Evolutionary conservation across 2,888 invertebrate genomes (phyloP), one percentile per base, ranked within the genome.

Genomic region (Caprella mutica): DNA sequence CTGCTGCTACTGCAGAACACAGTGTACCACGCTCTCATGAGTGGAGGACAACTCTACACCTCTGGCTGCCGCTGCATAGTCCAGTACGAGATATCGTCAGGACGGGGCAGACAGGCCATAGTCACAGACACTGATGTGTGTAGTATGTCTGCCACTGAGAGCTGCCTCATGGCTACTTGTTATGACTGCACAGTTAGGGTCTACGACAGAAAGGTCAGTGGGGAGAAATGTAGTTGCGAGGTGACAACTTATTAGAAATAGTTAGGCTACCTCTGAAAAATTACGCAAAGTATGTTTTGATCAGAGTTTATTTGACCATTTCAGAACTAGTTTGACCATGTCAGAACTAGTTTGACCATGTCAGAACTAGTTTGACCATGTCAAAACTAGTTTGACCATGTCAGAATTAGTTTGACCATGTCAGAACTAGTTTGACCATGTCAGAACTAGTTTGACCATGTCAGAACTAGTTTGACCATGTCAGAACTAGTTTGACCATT

Each of bases 31-130:
- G 60, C 55, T 1, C 46, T 64, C 23, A 58, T 60, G 6, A 40
- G 58, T n/a, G 57, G 58, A 50, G 59, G 59, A n/a, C 42, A 56
- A 21, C 50, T 64, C 40, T 64, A 64, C 56, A 53, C 60, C 19
- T 59, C 54, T 19, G 64, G 64, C 24, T 58, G 59, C 0, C 55
- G 57, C n/a, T 29, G 51, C 40, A 60, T 64, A 27, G 55, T 60
- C 12, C 55, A 54, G 17, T 56, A 60, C 35, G 64, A 64, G n/a
- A n/a, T n/a, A n/a, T n/a, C n/a, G n/a, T n/a, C n/a, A n/a, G n/a
- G n/a, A n/a, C n/a, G n/a, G n/a, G n/a, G n/a, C n/a, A 44, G 27
- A 14, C 44, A 44, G 26, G 27, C 24, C 17, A 8, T 44, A 17
- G 27, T 17, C 44, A 44, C 44, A 1, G 44, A 44, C 3, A 44